These are phyloP conservation scores for Halichoerus grypus DNA, from an alignment of 2,113 vertebrate species.

Conservation along the genomic window DNA sequence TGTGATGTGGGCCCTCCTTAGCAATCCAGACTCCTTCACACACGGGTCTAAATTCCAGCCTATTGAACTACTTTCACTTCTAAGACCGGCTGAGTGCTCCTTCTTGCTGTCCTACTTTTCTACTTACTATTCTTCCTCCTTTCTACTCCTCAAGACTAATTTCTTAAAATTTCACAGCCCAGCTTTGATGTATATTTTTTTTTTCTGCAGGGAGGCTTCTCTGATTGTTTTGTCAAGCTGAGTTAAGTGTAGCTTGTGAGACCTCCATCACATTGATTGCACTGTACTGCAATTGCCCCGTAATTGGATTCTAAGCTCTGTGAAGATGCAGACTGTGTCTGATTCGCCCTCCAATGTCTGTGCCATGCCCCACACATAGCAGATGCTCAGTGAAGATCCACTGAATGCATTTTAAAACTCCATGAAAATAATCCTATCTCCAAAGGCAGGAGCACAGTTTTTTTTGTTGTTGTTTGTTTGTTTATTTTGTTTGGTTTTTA, in stretches of 20 bases:
- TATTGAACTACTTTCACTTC: neutral
- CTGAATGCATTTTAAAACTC: slow-evolving; percentile 15
- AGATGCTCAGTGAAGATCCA: neutral
- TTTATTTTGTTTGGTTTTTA: neutral
- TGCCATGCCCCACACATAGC: neutral
- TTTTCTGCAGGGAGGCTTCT: neutral
- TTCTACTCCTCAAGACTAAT: neutral
- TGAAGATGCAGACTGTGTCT: neutral
- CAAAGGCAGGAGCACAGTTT: neutral
- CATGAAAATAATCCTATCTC: neutral
- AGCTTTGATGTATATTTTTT: neutral
- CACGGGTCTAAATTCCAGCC: neutral
- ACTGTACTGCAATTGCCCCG: neutral
- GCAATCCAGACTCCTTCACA: neutral
- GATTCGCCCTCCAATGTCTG: neutral
- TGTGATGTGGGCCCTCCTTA: neutral
- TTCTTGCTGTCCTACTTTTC: neutral
- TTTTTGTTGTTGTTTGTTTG: neutral
- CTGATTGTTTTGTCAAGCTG: neutral
- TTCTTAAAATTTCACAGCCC: neutral
- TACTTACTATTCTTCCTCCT: neutral
- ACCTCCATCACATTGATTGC: neutral
- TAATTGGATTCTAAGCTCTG: neutral
- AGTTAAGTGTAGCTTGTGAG: neutral
- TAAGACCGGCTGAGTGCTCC: neutral